A percentile compares a stretch with the other conserved stretches of the same genome.
Conservation (phyloP, 1,140 invertebrate species). For the Agrypnia vestita region DNA sequence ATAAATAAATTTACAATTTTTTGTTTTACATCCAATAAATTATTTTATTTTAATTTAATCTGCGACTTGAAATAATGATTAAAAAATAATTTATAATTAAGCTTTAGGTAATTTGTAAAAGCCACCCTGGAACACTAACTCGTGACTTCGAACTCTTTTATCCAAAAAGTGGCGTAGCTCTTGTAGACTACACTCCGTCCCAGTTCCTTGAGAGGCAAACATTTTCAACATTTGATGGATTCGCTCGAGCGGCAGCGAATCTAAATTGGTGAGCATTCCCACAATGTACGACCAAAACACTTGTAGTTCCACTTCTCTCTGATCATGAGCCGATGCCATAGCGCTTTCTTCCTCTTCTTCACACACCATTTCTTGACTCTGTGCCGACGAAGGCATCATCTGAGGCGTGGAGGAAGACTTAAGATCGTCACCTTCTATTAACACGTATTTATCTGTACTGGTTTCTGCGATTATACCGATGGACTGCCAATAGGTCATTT, state of each 20-base stretch:
- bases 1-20: too few species aligned
- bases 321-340: conserved; percentile 94
- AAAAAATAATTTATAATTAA: conserved; percentile 13
- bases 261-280: conserved; percentile 96
- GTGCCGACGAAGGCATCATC: conserved; percentile 62
- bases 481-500: conserved; percentile 94
- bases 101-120: conserved; percentile 90
- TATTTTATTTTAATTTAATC: too few species aligned
- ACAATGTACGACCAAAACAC: conserved; percentile 98
- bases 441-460: conserved; percentile 81
- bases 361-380: conserved; percentile 80
- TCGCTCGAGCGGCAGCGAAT: conserved; percentile 92
- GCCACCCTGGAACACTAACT: conserved; percentile 87
- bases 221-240: conserved; percentile 98
- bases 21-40: too few species aligned
- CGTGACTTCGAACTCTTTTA: conserved; percentile 92
- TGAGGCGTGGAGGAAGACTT: conserved; percentile 65
- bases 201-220: conserved; percentile 92
- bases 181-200: conserved; percentile 89
- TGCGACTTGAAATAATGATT: too few species aligned
- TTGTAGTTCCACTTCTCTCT: conserved; percentile 94
- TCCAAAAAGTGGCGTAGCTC: conserved; percentile 93
- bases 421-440: conserved; percentile 80
- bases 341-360: conserved; percentile 96
- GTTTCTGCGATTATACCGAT: conserved; percentile 88